A percentile compares a stretch with the other conserved stretches of the same genome.
phyloP scores from a whole-genome alignment of 2,113 vertebrate genomes.

The Pseudorasbora parva region DNA sequence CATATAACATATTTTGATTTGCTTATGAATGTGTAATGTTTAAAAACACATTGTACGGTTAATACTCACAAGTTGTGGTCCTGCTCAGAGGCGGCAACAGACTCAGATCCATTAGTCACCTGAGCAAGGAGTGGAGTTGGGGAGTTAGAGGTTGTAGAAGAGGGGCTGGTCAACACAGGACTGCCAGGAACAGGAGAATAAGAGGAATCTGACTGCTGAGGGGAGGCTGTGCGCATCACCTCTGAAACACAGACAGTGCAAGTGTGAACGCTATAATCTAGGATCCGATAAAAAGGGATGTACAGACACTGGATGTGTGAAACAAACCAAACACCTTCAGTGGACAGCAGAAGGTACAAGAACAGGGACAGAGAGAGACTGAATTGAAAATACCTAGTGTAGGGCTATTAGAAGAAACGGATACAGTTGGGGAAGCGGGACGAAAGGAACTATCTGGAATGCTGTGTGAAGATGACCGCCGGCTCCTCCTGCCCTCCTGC shows the following conservation, averaged over 20 bases:
- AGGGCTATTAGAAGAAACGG: slow-evolving; percentile 34
- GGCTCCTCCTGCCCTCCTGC: slow-evolving; percentile 81
- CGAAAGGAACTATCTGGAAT: slow-evolving; percentile 60
- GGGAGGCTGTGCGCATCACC: slow-evolving; percentile 50
- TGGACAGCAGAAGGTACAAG: neutral
- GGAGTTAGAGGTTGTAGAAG: slow-evolving; percentile 54
- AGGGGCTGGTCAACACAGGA: slow-evolving; percentile 25
- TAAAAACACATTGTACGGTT: neutral
- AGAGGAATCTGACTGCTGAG: slow-evolving; percentile 59
- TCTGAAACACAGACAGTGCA: slow-evolving; percentile 34
- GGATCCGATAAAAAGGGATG: neutral
- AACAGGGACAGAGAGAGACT: neutral
- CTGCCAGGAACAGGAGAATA: slow-evolving; percentile 44
- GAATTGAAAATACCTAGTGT: slow-evolving; percentile 31
- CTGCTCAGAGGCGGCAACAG: slow-evolving; percentile 21
- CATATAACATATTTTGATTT: neutral
- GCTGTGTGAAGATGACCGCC: slow-evolving; percentile 74
- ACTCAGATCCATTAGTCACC: slow-evolving; percentile 39
- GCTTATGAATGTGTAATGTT: neutral
- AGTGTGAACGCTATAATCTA: neutral
- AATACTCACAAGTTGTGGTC: slow-evolving; percentile 66
- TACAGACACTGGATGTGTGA: neutral
- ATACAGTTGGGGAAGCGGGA: slow-evolving; percentile 42
- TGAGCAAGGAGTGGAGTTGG: slow-evolving; percentile 51
- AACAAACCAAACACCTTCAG: neutral